Conservation (phyloP, 2,797 vertebrate genomes). For the Sciurus carolinensis region DNA sequence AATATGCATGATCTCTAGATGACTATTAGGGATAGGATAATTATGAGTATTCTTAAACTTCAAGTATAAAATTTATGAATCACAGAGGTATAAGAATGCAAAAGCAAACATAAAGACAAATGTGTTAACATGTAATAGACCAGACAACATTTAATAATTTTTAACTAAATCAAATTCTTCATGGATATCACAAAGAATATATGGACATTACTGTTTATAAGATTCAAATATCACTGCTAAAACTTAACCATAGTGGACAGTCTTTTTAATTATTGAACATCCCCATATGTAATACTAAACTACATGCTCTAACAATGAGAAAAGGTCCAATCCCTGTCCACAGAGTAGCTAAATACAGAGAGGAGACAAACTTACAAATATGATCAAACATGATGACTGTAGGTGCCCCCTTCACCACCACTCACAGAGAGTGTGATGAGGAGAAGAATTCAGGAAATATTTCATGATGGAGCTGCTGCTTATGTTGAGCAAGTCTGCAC, state of each 20-base stretch:
- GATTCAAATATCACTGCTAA: neutral
- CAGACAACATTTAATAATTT: neutral
- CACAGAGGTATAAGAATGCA: neutral
- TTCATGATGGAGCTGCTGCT: neutral
- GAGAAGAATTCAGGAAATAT: neutral
- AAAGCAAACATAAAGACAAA: neutral
- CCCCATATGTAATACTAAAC: neutral
- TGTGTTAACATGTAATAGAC: neutral
- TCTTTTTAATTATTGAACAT: neutral
- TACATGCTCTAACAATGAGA: neutral
- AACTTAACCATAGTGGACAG: neutral
- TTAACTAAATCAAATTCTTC: neutral
- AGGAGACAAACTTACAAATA: neutral
- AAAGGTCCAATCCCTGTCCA: neutral
- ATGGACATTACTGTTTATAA: neutral
- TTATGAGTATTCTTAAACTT: neutral
- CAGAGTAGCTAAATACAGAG: neutral
- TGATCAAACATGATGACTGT: fast-evolving
- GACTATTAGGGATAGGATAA: neutral
- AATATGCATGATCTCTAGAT: neutral
- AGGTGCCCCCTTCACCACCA: too few relatives aligned
- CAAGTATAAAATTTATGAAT: neutral
- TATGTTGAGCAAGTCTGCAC: neutral
- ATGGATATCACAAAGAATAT: neutral
- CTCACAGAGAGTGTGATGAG: neutral